Evolutionary conservation across 2,797 vertebrate genomes (phyloP), one percentile per base, ranked within the genome.

Genomic region (Anisognathus igniventris): DNA sequence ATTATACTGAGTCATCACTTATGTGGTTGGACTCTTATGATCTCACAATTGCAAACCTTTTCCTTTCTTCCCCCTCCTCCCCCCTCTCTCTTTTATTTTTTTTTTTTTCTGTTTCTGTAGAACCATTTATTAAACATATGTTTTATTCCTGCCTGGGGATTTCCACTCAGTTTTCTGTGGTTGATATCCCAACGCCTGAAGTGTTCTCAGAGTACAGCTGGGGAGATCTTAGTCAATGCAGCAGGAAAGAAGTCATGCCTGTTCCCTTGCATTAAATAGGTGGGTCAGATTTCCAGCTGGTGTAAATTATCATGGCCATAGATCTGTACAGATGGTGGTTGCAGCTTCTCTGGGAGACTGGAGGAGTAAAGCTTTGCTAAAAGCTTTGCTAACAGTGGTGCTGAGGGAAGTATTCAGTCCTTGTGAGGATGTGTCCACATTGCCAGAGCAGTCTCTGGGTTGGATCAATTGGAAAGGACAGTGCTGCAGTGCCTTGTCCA

Each of bases 1-100:
- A 58, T 83, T 96, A 50, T 53, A 81, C 83, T 95, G 80, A 93
- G 65, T 95, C 95, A 92, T 93, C 91, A 86, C 37, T 86, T 92
- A 45, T 0, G 57, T 64, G 66, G 83, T 35, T 53, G 28, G 86
- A 48, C 44, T 65, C 23, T 16, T 86, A 54, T 16, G 50, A 92
- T 92, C 88, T 62, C 50, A 75, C 72, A 71, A 51, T 70, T 90
- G 72, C 78, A 70, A 88, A 77, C 71, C 20, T 44, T 96, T 91
- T 90, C 82, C 61, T 95, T 91, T 86, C 13, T 37, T 70, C 62
- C 33, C 58, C 76, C 73, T 40, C 84, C 73, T n/a, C 64, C 37
- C 37, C n/a, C 2, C 27, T 4, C 27, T 4, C 48, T 47, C 42
- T 10, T 54, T 33, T 6, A 33, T 7, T 54, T 14, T n/a, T 54